Conservation (phyloP, 2,797 vertebrate genomes). For the Gadopsis marmoratus region DNA sequence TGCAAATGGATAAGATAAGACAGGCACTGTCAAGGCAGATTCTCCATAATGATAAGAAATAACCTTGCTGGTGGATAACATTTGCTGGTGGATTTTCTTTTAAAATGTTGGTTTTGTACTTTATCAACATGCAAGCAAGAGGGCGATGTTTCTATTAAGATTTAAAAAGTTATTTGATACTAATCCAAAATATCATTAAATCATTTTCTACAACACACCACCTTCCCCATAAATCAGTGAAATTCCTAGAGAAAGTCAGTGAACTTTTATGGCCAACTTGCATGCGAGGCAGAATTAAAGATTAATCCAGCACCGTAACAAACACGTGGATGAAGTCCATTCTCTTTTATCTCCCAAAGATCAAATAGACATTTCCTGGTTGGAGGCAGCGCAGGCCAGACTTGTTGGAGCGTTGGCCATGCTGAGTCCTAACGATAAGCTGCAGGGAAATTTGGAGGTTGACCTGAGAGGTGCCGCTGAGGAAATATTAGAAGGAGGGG, state of each 20-base stretch:
- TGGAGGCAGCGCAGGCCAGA: slow-evolving; percentile 10
- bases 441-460: slow-evolving; percentile 28
- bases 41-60: slow-evolving; percentile 23
- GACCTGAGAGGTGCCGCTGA: slow-evolving; percentile 30
- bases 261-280: slow-evolving; percentile 19
- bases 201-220: neutral
- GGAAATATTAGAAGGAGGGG: slow-evolving; percentile 18
- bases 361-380: slow-evolving; percentile 49
- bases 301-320: slow-evolving; percentile 18
- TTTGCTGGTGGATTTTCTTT: neutral
- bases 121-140: neutral
- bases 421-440: slow-evolving; percentile 21
- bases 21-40: slow-evolving; percentile 12
- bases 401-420: slow-evolving; percentile 7
- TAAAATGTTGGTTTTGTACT: neutral
- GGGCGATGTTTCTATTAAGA: neutral
- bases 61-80: neutral
- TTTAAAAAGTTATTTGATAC: neutral
- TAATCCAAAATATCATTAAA: slow-evolving; percentile 4
- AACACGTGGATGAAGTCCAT: slow-evolving; percentile 36
- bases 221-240: neutral
- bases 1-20: slow-evolving; percentile 7
- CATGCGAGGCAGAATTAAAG: slow-evolving; percentile 49
- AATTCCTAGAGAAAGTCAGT: neutral
- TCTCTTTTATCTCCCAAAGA: slow-evolving; percentile 54